A percentile compares a stretch with the other conserved stretches of the same genome.
phyloP scores from a whole-genome alignment of 2,113 vertebrate species.

The Myotis brandtii region DNA sequence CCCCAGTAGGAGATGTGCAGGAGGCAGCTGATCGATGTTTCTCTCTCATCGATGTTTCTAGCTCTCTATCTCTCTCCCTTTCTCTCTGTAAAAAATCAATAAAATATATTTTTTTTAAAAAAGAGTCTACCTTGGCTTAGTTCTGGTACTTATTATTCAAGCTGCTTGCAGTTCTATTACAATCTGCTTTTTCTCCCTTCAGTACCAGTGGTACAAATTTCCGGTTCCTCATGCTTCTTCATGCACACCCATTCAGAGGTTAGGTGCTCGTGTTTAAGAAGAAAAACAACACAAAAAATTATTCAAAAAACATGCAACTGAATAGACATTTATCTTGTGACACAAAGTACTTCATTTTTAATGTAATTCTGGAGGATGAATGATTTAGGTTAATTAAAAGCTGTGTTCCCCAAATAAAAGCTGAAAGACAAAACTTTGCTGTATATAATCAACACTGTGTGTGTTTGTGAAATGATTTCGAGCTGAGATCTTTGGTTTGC shows the following conservation, averaged over 20 bases:
- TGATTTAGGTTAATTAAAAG: conserved; percentile 77
- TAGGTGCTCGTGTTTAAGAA: conserved; percentile 64
- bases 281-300: not conserved
- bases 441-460: not conserved
- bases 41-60: too few species aligned
- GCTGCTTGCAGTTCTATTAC: not conserved
- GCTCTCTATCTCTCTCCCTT: too few species aligned
- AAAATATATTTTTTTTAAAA: too few species aligned
- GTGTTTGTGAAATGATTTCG: conserved; percentile 37
- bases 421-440: conserved; percentile 61
- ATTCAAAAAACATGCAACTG: conserved; percentile 66
- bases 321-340: conserved; percentile 57
- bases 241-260: not conserved
- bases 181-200: not conserved
- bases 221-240: conserved; percentile 76
- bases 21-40: too few species aligned
- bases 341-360: conserved; percentile 66
- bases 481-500: conserved; percentile 15
- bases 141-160: not conserved
- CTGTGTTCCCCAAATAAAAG: not conserved
- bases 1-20: too few species aligned
- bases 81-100: too few species aligned
- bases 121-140: not conserved
- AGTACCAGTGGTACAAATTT: not conserved
- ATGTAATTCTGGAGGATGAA: conserved; percentile 75